phyloP scores from a whole-genome alignment of 2,797 vertebrate species.

The Sebastes trivittatus region DNA sequence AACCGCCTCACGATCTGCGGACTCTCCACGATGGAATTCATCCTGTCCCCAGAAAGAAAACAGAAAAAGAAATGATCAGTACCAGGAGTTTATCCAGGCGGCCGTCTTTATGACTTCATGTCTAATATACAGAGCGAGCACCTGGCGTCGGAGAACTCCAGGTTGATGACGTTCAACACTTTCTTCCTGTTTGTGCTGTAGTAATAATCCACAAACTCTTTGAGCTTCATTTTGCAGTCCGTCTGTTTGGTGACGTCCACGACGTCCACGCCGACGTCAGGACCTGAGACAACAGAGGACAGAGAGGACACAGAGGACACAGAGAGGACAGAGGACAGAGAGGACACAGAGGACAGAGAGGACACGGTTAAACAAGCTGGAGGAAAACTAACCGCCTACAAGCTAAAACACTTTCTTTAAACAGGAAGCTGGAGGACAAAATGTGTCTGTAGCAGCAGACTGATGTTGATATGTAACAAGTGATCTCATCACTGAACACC shows the following conservation, averaged over 20 bases:
- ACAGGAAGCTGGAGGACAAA: conserved; percentile 4
- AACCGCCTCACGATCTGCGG: conserved; percentile 94
- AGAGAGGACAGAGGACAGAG: neutral
- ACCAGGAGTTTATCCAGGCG: neutral
- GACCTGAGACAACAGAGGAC: conserved; percentile 78
- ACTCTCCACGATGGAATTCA: conserved; percentile 95
- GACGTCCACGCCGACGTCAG: conserved; percentile 92
- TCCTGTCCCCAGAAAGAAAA: conserved; percentile 79
- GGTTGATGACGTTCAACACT: conserved; percentile 94
- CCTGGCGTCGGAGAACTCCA: conserved; percentile 97
- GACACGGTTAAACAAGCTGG: neutral
- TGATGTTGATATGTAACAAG: neutral
- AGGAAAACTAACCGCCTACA: neutral
- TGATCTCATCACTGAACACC: conserved; percentile 15
- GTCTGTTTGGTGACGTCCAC: conserved; percentile 96
- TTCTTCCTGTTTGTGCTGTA: conserved; percentile 98
- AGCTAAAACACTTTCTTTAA: neutral
- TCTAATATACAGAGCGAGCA: conserved; percentile 46
- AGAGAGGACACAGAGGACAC: too few species aligned
- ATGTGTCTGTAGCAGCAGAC: neutral
- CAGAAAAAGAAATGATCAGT: neutral
- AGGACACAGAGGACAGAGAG: too few species aligned
- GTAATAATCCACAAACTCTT: conserved; percentile 99
- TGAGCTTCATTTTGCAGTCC: conserved; percentile 96
- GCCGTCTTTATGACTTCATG: too few species aligned